Percentiles rank a stretch among this genome's conserved stretches.
These are phyloP conservation scores for Archegozetes longisetosus DNA, from an alignment of 1,140 invertebrate genomes.

Conservation along the genomic window DNA sequence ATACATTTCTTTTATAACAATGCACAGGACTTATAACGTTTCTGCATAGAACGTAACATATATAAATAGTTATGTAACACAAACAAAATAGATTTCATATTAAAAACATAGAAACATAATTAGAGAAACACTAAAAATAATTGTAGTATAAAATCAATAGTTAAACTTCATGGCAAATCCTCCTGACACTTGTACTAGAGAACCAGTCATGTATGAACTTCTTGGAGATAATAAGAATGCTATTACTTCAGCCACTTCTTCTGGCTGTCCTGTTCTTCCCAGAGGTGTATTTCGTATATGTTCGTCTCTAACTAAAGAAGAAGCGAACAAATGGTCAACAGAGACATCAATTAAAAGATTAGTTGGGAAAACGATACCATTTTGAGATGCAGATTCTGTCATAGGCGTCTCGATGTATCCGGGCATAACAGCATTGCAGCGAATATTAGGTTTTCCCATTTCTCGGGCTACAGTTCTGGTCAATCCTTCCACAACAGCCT, in stretches of 20 bases:
- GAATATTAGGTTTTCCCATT: conserved; percentile 47
- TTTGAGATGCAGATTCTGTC: conserved; percentile 54
- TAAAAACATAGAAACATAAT: too few relatives aligned
- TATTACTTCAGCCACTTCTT: conserved; percentile 63
- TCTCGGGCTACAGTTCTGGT: conserved; percentile 71
- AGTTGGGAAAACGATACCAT: conserved; percentile 36
- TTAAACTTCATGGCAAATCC: too few relatives aligned
- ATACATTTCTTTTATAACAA: too few relatives aligned
- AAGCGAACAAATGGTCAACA: too few relatives aligned
- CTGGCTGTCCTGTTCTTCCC: conserved; percentile 50
- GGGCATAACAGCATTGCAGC: conserved; percentile 62
- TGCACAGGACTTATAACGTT: too few relatives aligned
- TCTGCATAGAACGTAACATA: too few relatives aligned
- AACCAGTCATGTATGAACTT: conserved; percentile 65
- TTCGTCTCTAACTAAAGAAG: conserved; percentile 20
- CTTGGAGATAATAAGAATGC: conserved; percentile 64
- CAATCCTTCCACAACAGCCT: conserved; percentile 69
- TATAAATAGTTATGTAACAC: too few relatives aligned
- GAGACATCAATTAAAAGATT: too few relatives aligned
- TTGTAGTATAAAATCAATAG: too few relatives aligned
- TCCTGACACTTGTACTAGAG: conserved; percentile 60
- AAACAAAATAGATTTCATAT: too few relatives aligned
- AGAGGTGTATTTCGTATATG: conserved; percentile 47
- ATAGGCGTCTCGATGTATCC: conserved; percentile 75
- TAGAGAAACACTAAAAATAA: too few relatives aligned